Base-by-base conservation (phyloP, 2,113 vertebrate genomes). In the Gymnarchus niloticus region DNA sequence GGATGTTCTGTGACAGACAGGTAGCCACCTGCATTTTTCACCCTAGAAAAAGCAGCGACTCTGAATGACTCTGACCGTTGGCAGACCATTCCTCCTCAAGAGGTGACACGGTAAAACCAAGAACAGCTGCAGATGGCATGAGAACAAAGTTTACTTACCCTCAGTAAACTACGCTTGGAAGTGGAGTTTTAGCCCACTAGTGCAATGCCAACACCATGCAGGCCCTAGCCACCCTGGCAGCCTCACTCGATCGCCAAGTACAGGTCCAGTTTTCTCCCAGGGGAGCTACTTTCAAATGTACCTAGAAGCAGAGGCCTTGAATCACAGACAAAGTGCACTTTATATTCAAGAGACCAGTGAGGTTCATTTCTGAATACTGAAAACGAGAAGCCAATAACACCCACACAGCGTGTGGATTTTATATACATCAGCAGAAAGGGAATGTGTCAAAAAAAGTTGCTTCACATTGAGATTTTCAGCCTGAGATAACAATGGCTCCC, bases 401-500 rank as follows among this genome's bases (percentile, higher is more conserved):
- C n/a, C n/a, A n/a, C n/a, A n/a, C n/a, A n/a, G n/a, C n/a, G n/a
- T n/a, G n/a, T n/a, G n/a, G n/a, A n/a, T 73, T 37, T 73, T 65
- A 25, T 28, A 59, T 8, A 54, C 19, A 54, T 17, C 52, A 54
- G 52, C 12, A 17, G 33, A 73, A 73, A 73, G 19, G 19, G n/a
- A n/a, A n/a, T n/a, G n/a, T n/a, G 65, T 33, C 65, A 73, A 28
- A 37, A 73, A 73, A 37, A 37, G 65, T 81, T 81, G 56, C 77
- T 48, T 81, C 44, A 81, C 77, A 49, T 51, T n/a, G 48, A 81
- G 77, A 51, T 25, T 81, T 81, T 81, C 17, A 81, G 48, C 48
- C n/a, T 10, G 12, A 52, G 80, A 48, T 54, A 82, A 82, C 80
- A 82, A 82, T 51, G 80, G 9, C 80, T 82, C 80, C 49, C 51